These are phyloP conservation scores for Myotis yumanensis DNA, from an alignment of 2,113 vertebrate species.

Conservation along the genomic window DNA sequence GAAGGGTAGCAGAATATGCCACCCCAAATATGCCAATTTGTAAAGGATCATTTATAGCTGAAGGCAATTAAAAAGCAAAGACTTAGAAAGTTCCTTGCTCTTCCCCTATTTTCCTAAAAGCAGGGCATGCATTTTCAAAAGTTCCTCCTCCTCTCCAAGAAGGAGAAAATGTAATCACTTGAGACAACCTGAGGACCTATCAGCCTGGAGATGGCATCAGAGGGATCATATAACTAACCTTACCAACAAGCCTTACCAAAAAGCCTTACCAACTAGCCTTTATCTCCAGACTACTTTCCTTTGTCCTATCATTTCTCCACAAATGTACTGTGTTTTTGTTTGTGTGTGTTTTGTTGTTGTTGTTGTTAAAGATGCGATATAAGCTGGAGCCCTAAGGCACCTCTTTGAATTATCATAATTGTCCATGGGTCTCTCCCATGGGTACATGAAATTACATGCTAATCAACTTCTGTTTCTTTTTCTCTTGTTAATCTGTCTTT, in stretches of 20 bases:
- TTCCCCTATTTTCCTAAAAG: not conserved
- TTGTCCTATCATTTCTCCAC: not conserved
- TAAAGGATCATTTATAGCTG: not conserved
- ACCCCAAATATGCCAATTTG: not conserved
- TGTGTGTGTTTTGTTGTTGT: not conserved
- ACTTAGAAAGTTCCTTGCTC: not conserved
- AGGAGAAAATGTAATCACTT: not conserved
- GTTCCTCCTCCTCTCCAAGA: not conserved
- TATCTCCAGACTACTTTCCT: not conserved
- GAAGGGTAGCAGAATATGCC: not conserved
- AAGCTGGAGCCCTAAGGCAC: not conserved
- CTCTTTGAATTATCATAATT: not conserved
- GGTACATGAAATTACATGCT: not conserved
- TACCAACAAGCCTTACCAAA: not conserved
- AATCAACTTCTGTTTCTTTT: not conserved
- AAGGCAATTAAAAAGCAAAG: not conserved
- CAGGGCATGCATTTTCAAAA: not conserved
- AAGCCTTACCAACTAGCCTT: not conserved
- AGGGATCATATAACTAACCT: not conserved
- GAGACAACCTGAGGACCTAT: not conserved
- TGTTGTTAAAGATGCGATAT: not conserved
- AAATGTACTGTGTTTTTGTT: not conserved
- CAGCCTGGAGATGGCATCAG: not conserved
- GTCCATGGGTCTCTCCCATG: not conserved
- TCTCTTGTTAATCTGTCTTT: not conserved